Evolutionary conservation across 2,888 invertebrate genomes (phyloP), one percentile per base, ranked within the genome.

Genomic region (Leptopterna dolabrata): DNA sequence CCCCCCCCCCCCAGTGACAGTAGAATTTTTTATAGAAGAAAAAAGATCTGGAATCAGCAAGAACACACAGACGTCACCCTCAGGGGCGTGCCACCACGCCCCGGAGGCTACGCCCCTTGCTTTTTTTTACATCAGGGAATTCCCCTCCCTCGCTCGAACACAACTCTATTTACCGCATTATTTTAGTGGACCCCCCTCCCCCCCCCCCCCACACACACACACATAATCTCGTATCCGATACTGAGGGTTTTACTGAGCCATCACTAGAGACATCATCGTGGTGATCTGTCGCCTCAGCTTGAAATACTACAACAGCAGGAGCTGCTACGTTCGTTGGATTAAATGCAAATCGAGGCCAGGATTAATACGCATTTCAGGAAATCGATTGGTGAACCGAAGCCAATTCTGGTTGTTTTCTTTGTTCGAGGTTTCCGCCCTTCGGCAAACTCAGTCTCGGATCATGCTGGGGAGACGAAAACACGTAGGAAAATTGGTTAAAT

Each of bases 351-450:
- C 43, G n/a, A 16, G 6, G 9, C 76, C 24, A 30, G 27, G 85
- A 85, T 85, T 85, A 85, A 85, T 85, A 85, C 47, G 85, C 27
- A 85, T 76, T 76, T 55, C n/a, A 76, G 76, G 85, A 13, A 36
- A 43, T 70, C 41, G 71, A 87, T 87, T 70, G 87, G 87, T 45
- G 27, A 76, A 45, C 87, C 14, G 80, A 24, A 83, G 87, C 87
- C 87, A 87, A 87, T 87, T 80, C 87, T 9, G 19, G 71, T 27
- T 86, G 86, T 86, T 86, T 86, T 86, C 76, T 47, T 36, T 70
- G 70, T 41, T 27, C 1, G n/a, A 29, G 45, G 27, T 45, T 16
- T 45, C 45, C 43, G 11, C 41, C 73, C 41, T n/a, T 36, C 30
- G 43, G 78, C 4, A 36, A 36, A 36, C 7, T 36, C 36, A 36